phyloP scores from a whole-genome alignment of 2,888 invertebrate genomes.

The Andrena minutula region DNA sequence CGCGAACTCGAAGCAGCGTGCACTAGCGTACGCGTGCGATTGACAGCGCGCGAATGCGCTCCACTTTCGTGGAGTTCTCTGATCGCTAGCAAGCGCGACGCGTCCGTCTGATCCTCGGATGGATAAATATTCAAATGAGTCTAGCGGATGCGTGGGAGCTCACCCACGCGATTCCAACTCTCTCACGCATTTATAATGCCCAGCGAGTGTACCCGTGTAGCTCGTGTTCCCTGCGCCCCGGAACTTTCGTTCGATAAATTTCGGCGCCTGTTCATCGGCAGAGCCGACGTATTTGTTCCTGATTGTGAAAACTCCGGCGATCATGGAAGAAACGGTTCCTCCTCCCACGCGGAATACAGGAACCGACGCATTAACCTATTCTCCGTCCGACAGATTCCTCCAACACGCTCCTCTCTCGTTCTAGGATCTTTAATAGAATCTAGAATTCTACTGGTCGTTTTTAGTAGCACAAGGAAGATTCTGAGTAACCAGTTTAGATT shows the following conservation, averaged over 20 bases:
- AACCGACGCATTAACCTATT: background rate
- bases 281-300: constrained; percentile 15
- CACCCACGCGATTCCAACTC: constrained; percentile 63
- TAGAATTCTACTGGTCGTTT: too few species aligned
- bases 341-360: constrained; percentile 26
- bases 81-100: constrained; percentile 20
- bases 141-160: constrained; percentile 70
- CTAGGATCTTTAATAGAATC: background rate
- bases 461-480: background rate
- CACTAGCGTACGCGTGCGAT: background rate
- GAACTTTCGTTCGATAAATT: constrained; percentile 65
- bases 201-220: constrained; percentile 36
- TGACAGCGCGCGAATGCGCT: constrained; percentile 23
- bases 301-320: constrained; percentile 17
- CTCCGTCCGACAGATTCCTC: background rate
- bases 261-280: constrained; percentile 18
- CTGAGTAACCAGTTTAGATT: background rate
- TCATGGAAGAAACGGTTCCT: constrained; percentile 31
- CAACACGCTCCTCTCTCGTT: background rate
- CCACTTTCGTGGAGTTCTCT: constrained; percentile 39
- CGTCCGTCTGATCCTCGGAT: constrained; percentile 29
- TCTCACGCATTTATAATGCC: constrained; percentile 67
- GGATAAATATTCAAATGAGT: constrained; percentile 74
- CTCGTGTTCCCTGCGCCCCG: constrained; percentile 35
- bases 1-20: background rate